Evolutionary conservation across 1,140 invertebrate species (phyloP).

Genomic region (Matsumurasca onukii): DNA sequence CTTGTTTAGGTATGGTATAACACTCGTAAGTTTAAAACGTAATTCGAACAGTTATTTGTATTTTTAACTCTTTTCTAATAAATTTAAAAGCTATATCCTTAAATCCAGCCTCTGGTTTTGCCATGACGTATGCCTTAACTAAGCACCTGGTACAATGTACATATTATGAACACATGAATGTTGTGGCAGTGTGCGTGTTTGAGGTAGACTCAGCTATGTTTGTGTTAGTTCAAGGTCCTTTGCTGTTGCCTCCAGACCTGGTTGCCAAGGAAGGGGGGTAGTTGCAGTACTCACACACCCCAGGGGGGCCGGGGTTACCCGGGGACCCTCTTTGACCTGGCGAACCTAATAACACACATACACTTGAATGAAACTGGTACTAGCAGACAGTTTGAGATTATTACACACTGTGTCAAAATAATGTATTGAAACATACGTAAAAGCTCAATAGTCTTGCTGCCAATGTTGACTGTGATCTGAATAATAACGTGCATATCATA

Average conservation of each 20-base stretch:
- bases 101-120: too few species aligned
- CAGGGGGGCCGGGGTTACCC: constrained; percentile 58
- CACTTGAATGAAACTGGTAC: neutral
- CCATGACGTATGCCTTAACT: too few species aligned
- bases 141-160: too few species aligned
- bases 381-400: neutral
- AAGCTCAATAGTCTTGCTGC: neutral
- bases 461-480: neutral
- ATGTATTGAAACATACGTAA: neutral
- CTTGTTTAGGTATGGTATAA: too few species aligned
- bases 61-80: too few species aligned
- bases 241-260: constrained; percentile 49
- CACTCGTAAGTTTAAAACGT: too few species aligned
- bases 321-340: constrained; percentile 53
- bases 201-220: too few species aligned
- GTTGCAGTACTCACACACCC: constrained; percentile 63
- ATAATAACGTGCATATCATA: too few species aligned
- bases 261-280: constrained; percentile 45
- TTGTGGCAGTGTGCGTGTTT: too few species aligned
- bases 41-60: too few species aligned
- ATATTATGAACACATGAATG: too few species aligned
- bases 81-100: too few species aligned
- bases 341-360: constrained; percentile 44
- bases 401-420: neutral
- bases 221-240: constrained; percentile 52